Conservation (phyloP, 2,113 vertebrate species). For the Butorides virescens region DNA sequence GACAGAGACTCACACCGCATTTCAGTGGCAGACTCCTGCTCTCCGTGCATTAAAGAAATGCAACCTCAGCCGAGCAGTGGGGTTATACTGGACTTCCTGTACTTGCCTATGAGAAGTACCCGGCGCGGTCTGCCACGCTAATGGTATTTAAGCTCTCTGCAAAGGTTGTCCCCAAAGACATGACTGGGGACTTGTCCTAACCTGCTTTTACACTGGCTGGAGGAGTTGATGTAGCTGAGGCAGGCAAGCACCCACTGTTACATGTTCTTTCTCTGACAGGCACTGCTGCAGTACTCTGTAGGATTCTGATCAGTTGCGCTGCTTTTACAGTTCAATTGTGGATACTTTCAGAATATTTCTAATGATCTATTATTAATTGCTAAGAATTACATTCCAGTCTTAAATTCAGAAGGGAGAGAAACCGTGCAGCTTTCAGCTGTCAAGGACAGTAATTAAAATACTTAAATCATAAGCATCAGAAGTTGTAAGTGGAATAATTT, state of each 20-base stretch:
- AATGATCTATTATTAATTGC: constrained; percentile 57
- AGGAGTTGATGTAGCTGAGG: background rate
- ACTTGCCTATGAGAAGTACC: background rate
- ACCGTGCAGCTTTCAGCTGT: constrained; percentile 15
- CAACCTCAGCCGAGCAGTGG: background rate
- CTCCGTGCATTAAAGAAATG: background rate
- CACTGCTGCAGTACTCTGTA: background rate
- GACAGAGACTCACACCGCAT: background rate
- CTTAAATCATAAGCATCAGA: background rate
- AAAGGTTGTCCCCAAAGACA: background rate
- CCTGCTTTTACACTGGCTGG: background rate
- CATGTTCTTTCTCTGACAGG: background rate
- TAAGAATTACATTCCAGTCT: constrained; percentile 28
- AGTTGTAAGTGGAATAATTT: constrained; percentile 19
- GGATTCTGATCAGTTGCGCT: background rate
- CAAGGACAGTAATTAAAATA: constrained; percentile 21
- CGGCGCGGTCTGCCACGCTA: background rate
- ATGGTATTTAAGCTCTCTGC: background rate
- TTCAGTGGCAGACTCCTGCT: background rate
- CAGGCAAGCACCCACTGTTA: background rate
- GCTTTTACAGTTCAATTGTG: constrained; percentile 8
- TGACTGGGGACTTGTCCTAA: background rate
- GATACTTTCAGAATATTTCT: constrained; percentile 35
- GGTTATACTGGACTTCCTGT: background rate
- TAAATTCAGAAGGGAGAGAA: constrained; percentile 20